Percentiles rank a stretch among this genome's conserved stretches.
Conservation (phyloP, 2,797 vertebrate genomes). For the Hoplostethus mediterraneus region DNA sequence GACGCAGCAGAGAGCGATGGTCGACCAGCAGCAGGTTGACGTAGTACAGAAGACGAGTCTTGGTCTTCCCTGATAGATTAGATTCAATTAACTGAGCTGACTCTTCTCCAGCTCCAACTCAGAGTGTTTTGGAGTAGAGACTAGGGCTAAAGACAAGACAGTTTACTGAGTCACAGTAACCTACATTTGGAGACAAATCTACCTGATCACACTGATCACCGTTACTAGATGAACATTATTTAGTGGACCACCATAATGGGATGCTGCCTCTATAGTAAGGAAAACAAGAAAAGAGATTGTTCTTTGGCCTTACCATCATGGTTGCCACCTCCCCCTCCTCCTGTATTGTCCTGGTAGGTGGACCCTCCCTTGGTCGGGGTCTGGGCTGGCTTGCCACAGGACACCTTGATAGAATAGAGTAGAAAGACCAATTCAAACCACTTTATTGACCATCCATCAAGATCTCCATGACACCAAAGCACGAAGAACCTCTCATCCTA, state of each 20-base stretch:
- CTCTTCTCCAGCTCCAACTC: no score
- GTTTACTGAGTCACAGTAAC: no score
- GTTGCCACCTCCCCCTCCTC: conserved; percentile 44
- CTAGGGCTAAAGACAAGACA: no score
- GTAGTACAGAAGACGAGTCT: conserved; percentile 95
- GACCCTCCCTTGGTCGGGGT: conserved; percentile 78
- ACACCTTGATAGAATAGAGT: conserved; percentile 81
- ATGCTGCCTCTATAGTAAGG: no score
- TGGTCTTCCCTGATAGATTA: conserved; percentile 78
- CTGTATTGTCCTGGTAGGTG: conserved; percentile 79
- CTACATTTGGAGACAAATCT: no score
- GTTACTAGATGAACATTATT: no score
- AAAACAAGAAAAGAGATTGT: no score
- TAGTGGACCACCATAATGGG: no score
- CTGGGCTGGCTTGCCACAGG: conserved; percentile 89
- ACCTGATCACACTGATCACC: no score
- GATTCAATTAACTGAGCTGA: no score
- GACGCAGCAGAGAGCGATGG: conserved; percentile 95
- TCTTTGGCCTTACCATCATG: conserved; percentile 80
- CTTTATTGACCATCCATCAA: no score
- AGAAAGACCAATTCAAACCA: neutral
- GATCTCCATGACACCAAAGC: neutral
- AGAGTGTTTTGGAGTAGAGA: no score
- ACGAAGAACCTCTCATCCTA: neutral
- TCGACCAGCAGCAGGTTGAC: conserved; percentile 96